Evolutionary conservation across 2,888 invertebrate genomes (phyloP), one percentile per base, ranked within the genome.

Genomic region (Ypsolopha sequella): DNA sequence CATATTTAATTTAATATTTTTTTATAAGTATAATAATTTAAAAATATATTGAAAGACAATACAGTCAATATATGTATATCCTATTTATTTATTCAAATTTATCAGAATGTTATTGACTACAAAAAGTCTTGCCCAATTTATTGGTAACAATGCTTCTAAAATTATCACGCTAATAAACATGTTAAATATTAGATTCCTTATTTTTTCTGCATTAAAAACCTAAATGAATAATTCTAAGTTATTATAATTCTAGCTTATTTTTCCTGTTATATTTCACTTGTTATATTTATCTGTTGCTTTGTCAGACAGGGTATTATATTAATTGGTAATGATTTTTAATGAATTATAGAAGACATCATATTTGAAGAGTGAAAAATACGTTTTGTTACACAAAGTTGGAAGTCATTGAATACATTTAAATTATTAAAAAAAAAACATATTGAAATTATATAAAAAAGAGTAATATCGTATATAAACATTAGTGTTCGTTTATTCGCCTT

Each of bases 401-500:
- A n/a, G 13, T n/a, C 7, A 13, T 36, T 35, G 38, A 48, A 6
- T n/a, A 36, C 14, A 14, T 48, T 6, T 13, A 34, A 45, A 34
- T 34, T 24, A 24, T 24, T 24, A 24, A 3, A 3, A 24, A 38
- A 10, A 10, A 3, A 4, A 38, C 10, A 33, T 46, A 33, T 10
- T 36, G n/a, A 11, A 9, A 38, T 36, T 49, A 24, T 41, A n/a
- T 46, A 6, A 6, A n/a, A 36, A 41, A 43, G 24, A 61, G 13
- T 36, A 39, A 24, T 43, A 64, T 62, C 24, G 24, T 24, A 24
- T 56, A 43, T 43, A 43, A 43, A n/a, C 13, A 13, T 73, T 71
- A 73, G 75, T 76, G 77, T 79, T 80, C 75, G 73, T 77, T 81
- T 79, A 64, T 73, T 78, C 75, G 86, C 85, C 85, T 85, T 84